Evolutionary conservation across 2,797 vertebrate genomes (phyloP), one percentile per base, ranked within the genome.

Genomic region (Spatula clypeata): DNA sequence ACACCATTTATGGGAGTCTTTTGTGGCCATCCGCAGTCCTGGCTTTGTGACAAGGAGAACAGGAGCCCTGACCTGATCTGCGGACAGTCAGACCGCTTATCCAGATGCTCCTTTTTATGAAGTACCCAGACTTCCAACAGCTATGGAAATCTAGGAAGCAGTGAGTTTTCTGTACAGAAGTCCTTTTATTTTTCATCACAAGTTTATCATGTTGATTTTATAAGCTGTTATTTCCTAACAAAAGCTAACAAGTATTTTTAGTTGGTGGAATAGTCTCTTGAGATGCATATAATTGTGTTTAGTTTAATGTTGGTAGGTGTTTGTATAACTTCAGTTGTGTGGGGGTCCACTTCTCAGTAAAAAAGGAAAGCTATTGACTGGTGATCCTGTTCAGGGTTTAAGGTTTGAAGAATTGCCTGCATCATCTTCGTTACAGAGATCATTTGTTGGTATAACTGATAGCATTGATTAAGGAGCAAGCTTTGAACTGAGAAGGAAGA

Each of bases 101-200:
- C 21, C 70, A 42, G 0, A 70, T 38, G 2, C 4, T 24, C 2
- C 11, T 79, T 84, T 75, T 65, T 19, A 11, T 1, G 2, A 29
- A 75, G 7, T 4, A 45, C 44, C 17, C 15, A 82, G 34, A 54
- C 8, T 8, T 58, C 17, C 21, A 47, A 26, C 12, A 58, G 9
- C 26, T 55, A 11, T 1, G 0, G 9, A 74, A 84, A 81, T 4
- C 20, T 23, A 40, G 4, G 29, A 70, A 62, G 27, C 8, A 54
- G 4, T 18, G 71, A 31, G 7, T 65, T 75, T 75, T 91, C 60
- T 55, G 2, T n/a, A 34, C 0, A 0, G 42, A 44, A 44, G 0
- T 29, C 9, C 5, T 45, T 73, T 92, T 34, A 21, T 26, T 20
- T 49, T 85, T 85, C 47, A 42, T 29, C 11, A 4, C 9, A 62